Evolutionary conservation across 2,113 vertebrate genomes (phyloP).

Genomic region (Motacilla alba): DNA sequence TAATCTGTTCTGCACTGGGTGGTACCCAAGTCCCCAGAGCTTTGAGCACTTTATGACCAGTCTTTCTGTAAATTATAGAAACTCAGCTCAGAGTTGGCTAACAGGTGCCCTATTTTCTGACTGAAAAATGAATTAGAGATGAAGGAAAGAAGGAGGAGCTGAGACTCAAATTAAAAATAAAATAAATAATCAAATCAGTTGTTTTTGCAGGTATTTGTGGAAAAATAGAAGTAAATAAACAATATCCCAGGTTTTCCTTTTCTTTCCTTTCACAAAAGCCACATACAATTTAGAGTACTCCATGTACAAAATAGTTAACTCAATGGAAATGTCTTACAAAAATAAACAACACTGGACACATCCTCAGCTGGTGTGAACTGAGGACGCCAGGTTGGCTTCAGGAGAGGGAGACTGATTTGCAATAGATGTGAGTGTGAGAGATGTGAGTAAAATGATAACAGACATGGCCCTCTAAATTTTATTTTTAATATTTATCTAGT

Average conservation of each 20-base stretch:
- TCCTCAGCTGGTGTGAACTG: not conserved
- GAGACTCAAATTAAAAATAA: not conserved
- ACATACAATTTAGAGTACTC: not conserved
- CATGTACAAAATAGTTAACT: not conserved
- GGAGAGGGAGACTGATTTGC: not conserved
- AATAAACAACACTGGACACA: not conserved
- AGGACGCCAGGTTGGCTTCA: not conserved
- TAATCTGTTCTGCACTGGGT: constrained; percentile 68
- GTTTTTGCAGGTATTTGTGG: not conserved
- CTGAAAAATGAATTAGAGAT: not conserved
- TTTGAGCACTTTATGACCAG: constrained; percentile 36
- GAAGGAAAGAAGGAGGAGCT: not conserved
- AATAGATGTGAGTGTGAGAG: not conserved
- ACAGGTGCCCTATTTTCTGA: constrained; percentile 51
- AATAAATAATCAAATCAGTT: not conserved
- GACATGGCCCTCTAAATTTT: not conserved
- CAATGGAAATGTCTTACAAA: not conserved
- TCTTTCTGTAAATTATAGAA: constrained; percentile 42
- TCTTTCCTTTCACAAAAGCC: not conserved
- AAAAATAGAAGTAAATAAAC: not conserved
- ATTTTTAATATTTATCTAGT: not conserved
- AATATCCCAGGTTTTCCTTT: not conserved
- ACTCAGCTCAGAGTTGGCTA: constrained; percentile 52
- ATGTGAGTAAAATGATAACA: not conserved
- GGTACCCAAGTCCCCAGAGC: constrained; percentile 53